Base-by-base conservation (phyloP, 2,888 invertebrate species). In the Torymus texanus region DNA sequence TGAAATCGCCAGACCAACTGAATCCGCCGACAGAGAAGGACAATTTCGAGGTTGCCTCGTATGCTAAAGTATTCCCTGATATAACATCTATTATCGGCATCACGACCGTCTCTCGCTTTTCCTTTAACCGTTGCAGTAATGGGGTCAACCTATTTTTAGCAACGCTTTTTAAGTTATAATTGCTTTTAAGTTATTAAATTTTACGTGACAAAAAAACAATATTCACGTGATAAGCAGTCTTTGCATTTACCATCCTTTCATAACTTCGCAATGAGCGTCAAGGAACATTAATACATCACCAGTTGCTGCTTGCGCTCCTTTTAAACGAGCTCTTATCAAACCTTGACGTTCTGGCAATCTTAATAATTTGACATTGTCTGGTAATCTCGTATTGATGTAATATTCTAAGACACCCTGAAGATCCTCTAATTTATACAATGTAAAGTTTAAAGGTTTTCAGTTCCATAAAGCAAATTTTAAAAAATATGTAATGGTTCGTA, bases 51-150 rank as follows among this genome's bases (percentile, higher is more conserved):
- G 83, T 84, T 50, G 83, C 84, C 29, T 93, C 93, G 90, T 96
- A 97, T 86, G 93, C 94, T 89, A 97, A 93, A 67, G 93, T 95
- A 83, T 93, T 92, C 80, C 95, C 95, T 89, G 96, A 95, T 85
- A 99, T 97, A 75, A 96, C 95, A 91, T 99, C 99, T 83, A 99
- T 99, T 85, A 97, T 96, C 61, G 99, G 99, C 85, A 97, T 96
- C 73, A 97, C 92, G 5, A 98, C 96, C 10, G 96, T 94, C 21
- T 93, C 94, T 0, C 94, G 92, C 50, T 95, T 93, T 83, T 96
- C 94, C 90, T 95, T 95, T 87, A 98, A 95, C 74, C 98, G 92
- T 82, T 95, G 93, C 84, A 98, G 92, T 71, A 98, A 91, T 0
- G 99, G 99, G 87, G 98, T 95, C 81, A 98, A 92, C 94, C 94